These are phyloP conservation scores for Prolemur simus DNA, from an alignment of 2,113 vertebrate species.

Conservation along the genomic window DNA sequence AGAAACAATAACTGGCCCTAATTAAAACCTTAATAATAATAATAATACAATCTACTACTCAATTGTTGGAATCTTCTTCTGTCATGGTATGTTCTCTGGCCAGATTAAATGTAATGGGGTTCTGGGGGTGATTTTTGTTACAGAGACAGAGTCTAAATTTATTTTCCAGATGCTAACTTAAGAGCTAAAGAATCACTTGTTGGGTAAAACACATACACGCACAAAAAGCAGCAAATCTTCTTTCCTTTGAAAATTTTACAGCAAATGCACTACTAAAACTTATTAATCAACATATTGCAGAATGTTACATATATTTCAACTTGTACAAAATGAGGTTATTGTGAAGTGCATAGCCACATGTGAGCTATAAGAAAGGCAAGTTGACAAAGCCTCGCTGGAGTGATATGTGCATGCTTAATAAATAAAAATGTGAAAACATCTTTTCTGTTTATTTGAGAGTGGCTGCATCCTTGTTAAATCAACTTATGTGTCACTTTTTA, in stretches of 20 bases:
- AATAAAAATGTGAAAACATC: neutral
- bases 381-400: neutral
- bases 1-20: neutral
- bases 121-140: neutral
- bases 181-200: constrained; percentile 17
- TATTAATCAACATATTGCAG: constrained; percentile 12
- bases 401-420: neutral
- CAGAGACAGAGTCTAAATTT: constrained; percentile 24
- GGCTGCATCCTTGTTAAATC: neutral
- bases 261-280: constrained; percentile 11
- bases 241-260: constrained; percentile 48
- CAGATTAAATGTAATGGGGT: neutral
- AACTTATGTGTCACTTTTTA: neutral
- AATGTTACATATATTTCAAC: neutral
- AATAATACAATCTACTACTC: neutral
- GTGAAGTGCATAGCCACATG: neutral
- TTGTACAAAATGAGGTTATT: neutral
- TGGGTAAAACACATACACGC: neutral
- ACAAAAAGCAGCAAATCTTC: neutral
- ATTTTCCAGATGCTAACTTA: constrained; percentile 12
- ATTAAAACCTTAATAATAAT: neutral
- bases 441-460: neutral
- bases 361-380: neutral
- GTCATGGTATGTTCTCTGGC: neutral
- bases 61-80: neutral